A percentile compares a stretch with the other conserved stretches of the same genome.
These are phyloP conservation scores for Brachypteracias leptosomus DNA, from an alignment of 2,113 vertebrate genomes.

Conservation along the genomic window DNA sequence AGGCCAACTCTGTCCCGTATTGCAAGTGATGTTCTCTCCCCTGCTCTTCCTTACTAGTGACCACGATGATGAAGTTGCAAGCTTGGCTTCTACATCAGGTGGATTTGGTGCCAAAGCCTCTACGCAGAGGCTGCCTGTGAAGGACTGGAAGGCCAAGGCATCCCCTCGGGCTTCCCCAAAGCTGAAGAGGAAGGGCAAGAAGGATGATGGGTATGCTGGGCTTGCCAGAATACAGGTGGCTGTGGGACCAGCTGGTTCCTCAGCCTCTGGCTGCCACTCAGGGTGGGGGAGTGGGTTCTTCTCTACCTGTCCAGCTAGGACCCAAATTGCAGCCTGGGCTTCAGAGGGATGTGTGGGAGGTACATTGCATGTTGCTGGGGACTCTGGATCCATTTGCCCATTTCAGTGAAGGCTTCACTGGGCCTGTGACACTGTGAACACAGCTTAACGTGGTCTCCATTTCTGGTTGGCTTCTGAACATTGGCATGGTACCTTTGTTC, in stretches of 20 bases:
- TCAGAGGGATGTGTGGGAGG: background rate
- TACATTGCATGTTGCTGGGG: background rate
- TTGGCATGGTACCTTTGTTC: background rate
- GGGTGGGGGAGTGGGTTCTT: background rate
- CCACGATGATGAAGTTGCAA: constrained; percentile 93
- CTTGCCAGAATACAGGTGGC: background rate
- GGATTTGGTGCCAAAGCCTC: constrained; percentile 84
- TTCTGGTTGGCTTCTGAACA: background rate
- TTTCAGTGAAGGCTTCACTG: background rate
- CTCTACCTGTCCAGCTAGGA: background rate
- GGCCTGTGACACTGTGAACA: background rate
- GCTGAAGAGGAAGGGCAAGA: constrained; percentile 88
- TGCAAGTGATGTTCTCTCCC: background rate
- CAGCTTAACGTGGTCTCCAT: background rate
- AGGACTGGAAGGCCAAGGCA: constrained; percentile 90
- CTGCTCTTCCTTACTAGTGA: constrained; percentile 77
- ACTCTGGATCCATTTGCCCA: background rate
- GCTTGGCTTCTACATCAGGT: constrained; percentile 85
- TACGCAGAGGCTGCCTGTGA: constrained; percentile 86
- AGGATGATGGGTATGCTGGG: constrained; percentile 83
- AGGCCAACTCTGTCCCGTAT: background rate
- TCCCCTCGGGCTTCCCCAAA: constrained; percentile 92
- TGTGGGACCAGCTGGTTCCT: background rate
- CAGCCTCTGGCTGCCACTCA: background rate
- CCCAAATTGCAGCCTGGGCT: background rate